These are phyloP conservation scores for Bombyx mandarina DNA, from an alignment of 1,140 invertebrate species.

Conservation along the genomic window DNA sequence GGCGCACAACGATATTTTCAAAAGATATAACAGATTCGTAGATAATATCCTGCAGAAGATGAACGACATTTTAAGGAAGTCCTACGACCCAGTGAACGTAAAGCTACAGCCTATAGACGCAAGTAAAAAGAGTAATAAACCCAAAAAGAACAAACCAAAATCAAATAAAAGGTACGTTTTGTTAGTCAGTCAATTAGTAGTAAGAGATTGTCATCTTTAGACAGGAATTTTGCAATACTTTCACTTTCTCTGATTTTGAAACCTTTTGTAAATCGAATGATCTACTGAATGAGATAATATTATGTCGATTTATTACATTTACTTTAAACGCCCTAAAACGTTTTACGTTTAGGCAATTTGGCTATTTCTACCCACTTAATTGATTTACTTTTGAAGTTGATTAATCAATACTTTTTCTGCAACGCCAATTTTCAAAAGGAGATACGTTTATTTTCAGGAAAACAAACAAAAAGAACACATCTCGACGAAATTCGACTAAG, in stretches of 20 bases:
- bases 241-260: too few species aligned
- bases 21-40: constrained; percentile 85
- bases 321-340: neutral
- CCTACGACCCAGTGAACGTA: constrained; percentile 87
- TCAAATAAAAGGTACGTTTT: constrained; percentile 52
- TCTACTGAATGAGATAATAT: neutral
- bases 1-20: constrained; percentile 73
- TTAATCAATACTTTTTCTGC: too few species aligned
- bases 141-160: constrained; percentile 63
- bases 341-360: neutral
- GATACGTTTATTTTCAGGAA: constrained; percentile 33
- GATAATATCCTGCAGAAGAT: constrained; percentile 85
- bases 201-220: neutral
- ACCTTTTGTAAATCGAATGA: too few species aligned
- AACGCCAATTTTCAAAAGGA: too few species aligned
- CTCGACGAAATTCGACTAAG: constrained; percentile 26
- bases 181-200: neutral
- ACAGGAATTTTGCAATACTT: too few species aligned
- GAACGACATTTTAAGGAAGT: constrained; percentile 81
- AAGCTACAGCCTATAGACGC: constrained; percentile 76
- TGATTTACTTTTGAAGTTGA: too few species aligned
- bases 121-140: constrained; percentile 63
- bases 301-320: neutral
- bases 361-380: too few species aligned
- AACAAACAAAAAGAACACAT: constrained; percentile 53